These are phyloP conservation scores for Stenopsyche tienmushanensis DNA, from an alignment of 1,140 invertebrate genomes.

Conservation along the genomic window DNA sequence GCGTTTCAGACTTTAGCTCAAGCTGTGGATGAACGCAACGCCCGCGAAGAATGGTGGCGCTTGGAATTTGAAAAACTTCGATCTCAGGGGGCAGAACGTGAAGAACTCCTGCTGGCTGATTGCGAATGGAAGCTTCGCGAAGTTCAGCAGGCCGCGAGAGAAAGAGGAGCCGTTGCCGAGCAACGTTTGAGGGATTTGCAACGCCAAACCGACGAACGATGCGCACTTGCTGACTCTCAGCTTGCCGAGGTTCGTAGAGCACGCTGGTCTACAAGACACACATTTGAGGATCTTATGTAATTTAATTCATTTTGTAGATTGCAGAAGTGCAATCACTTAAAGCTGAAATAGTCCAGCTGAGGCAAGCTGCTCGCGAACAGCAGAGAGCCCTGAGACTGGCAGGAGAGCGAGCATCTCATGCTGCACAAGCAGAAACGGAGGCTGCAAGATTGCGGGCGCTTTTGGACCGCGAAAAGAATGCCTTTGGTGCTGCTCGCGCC, in stretches of 20 bases:
- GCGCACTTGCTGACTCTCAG: constrained; percentile 28
- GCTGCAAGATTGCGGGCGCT: constrained; percentile 26
- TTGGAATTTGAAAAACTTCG: constrained; percentile 50
- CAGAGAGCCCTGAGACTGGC: constrained; percentile 14
- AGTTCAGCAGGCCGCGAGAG: constrained; percentile 49
- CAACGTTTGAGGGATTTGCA: constrained; percentile 27
- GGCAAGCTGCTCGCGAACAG: constrained; percentile 20
- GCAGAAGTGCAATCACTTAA: constrained; percentile 3
- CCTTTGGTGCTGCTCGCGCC: constrained; percentile 4
- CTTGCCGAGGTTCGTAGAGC: constrained; percentile 29
- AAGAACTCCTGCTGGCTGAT: constrained; percentile 52
- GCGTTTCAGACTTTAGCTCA: constrained; percentile 4
- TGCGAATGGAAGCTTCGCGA: constrained; percentile 58
- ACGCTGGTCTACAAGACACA: background rate
- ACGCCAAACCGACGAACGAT: constrained; percentile 24
- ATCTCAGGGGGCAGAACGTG: constrained; percentile 51
- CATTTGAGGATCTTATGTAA: background rate
- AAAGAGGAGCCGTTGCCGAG: constrained; percentile 36
- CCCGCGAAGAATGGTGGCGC: constrained; percentile 49
- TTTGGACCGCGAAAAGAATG: constrained; percentile 33
- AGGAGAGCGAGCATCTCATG: constrained; percentile 22
- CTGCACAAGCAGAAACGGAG: constrained; percentile 31
- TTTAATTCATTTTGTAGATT: background rate
- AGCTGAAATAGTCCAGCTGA: constrained; percentile 12
- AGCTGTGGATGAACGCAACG: constrained; percentile 39